A percentile compares a stretch with the other conserved stretches of the same genome.
Conservation (phyloP, 2,113 vertebrate genomes). For the Zingel zingel region DNA sequence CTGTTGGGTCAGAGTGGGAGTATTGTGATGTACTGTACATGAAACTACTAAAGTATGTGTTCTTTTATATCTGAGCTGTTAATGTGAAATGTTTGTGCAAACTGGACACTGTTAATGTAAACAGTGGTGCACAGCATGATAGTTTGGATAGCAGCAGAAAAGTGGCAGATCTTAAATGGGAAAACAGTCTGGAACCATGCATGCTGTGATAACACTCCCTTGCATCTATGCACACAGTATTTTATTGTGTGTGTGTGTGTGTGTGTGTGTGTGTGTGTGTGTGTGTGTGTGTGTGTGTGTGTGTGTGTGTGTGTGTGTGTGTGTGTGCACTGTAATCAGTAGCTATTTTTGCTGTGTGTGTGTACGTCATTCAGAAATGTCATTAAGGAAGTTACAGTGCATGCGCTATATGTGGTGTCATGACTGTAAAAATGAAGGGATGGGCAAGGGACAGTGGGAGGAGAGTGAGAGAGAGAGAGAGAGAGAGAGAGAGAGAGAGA, state of each 20-base stretch:
- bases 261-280: no score
- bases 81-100: neutral
- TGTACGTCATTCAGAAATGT: neutral
- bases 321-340: neutral
- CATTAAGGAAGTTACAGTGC: constrained; percentile 23
- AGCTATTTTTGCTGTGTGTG: constrained; percentile 2
- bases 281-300: neutral
- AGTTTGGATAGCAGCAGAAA: neutral
- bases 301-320: neutral
- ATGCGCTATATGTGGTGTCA: constrained; percentile 14
- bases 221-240: neutral
- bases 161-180: neutral
- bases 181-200: neutral
- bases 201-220: neutral
- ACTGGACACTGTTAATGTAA: neutral
- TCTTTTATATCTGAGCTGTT: neutral
- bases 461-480: constrained; percentile 39
- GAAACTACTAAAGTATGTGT: neutral
- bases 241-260: no score
- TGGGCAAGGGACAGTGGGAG: constrained; percentile 43
- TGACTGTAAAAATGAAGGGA: constrained; percentile 33
- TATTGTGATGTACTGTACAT: neutral
- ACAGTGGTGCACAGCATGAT: neutral
- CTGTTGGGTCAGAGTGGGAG: neutral
- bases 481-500: constrained; percentile 38